Conservation (phyloP, 2,113 vertebrate species). For the Scalopus aquaticus region DNA sequence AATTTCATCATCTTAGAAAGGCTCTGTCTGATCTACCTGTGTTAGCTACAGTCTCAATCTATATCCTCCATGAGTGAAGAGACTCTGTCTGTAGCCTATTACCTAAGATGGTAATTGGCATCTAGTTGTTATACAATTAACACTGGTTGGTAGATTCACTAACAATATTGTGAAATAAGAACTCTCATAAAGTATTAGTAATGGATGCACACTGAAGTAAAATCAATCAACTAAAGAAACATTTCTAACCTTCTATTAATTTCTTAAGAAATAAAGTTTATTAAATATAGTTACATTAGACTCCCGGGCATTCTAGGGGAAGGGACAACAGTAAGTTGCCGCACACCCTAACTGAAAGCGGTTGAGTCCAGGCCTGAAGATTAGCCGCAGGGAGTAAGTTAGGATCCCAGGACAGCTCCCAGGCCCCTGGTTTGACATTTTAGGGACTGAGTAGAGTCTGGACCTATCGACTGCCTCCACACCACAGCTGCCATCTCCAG, state of each 20-base stretch:
- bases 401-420: too few species aligned
- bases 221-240: not conserved
- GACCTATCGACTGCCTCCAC: too few species aligned
- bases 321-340: too few species aligned
- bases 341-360: too few species aligned
- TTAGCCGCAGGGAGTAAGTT: too few species aligned
- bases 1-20: not conserved
- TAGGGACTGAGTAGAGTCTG: too few species aligned
- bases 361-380: too few species aligned
- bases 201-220: not conserved
- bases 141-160: not conserved
- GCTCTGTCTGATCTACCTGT: not conserved
- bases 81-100: not conserved
- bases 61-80: accelerated
- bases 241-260: not conserved
- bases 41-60: not conserved
- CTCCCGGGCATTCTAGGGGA: too few species aligned
- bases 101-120: not conserved
- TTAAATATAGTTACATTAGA: not conserved
- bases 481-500: too few species aligned
- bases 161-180: not conserved
- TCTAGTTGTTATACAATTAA: not conserved
- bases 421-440: too few species aligned
- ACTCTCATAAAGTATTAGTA: not conserved
- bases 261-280: slow-evolving; percentile 12